Evolutionary conservation across 1,140 invertebrate genomes (phyloP).

Genomic region (Macrobrachium nipponense): DNA sequence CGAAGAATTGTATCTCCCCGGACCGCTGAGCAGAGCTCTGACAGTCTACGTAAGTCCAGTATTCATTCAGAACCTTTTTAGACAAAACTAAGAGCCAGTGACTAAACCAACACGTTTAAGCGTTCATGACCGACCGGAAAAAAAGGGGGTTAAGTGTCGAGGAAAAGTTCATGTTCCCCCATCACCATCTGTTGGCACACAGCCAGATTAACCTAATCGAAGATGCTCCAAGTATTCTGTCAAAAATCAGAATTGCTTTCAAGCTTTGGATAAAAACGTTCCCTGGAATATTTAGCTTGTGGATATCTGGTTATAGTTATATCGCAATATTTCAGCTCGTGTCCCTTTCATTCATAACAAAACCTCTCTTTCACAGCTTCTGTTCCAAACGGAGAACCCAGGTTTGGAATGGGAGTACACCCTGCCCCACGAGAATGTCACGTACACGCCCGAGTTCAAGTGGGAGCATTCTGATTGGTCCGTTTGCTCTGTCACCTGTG

Average conservation of each 20-base stretch:
- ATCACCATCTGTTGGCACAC: not conserved
- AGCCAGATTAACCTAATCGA: no score
- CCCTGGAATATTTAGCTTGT: no score
- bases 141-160: not conserved
- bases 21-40: slow-evolving; percentile 85
- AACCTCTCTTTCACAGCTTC: slow-evolving; percentile 73
- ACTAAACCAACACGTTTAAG: no score
- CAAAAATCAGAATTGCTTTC: no score
- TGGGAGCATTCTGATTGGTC: slow-evolving; percentile 85
- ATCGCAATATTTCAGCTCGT: no score
- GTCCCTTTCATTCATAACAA: not conserved
- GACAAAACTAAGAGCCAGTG: no score
- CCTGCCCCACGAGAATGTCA: slow-evolving; percentile 75
- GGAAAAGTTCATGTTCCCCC: not conserved
- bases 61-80: no score
- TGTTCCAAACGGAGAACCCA: slow-evolving; percentile 84
- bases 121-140: no score
- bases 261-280: no score
- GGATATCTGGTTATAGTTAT: no score
- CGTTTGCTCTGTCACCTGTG: slow-evolving; percentile 82
- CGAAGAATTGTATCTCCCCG: slow-evolving; percentile 84
- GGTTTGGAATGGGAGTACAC: slow-evolving; percentile 88
- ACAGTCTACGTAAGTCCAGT: slow-evolving; percentile 80
- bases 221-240: no score
- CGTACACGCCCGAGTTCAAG: slow-evolving; percentile 75